phyloP scores from a whole-genome alignment of 2,888 invertebrate genomes.

The Eilema griseolum region DNA sequence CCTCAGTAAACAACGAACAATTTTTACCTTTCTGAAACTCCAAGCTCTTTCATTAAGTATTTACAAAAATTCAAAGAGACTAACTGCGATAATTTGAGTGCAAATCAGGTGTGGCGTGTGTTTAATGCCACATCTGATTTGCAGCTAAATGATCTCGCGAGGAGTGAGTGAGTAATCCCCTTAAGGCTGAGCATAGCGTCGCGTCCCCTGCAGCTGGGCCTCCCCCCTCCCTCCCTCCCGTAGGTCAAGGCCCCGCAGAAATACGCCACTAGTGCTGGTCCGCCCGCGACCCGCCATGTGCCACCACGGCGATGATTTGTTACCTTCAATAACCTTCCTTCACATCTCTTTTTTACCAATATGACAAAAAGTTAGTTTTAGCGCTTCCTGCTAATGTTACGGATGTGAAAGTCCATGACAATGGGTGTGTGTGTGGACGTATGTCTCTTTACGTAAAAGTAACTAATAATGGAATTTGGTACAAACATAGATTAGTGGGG shows the following conservation, averaged over 20 bases:
- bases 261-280: slow-evolving; percentile 34
- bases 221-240: slow-evolving; percentile 23
- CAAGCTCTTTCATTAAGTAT: background rate
- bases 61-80: background rate
- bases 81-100: background rate
- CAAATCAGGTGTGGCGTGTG: slow-evolving; percentile 15
- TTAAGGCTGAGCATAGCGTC: slow-evolving; percentile 30
- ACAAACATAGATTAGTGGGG: no score
- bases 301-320: background rate
- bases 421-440: background rate
- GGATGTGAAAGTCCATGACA: background rate
- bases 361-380: background rate
- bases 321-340: background rate
- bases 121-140: slow-evolving; percentile 33
- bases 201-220: slow-evolving; percentile 18
- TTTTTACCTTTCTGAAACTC: background rate
- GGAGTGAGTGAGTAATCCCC: slow-evolving; percentile 32
- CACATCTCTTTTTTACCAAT: background rate
- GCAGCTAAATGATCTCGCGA: slow-evolving; percentile 36
- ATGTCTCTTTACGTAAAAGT: no score
- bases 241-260: slow-evolving; percentile 55
- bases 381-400: background rate
- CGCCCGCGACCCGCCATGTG: background rate
- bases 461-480: no score
- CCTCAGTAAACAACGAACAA: background rate